These are phyloP conservation scores for Mesoclemmys tuberculata DNA, from an alignment of 2,113 vertebrate genomes.

Conservation along the genomic window DNA sequence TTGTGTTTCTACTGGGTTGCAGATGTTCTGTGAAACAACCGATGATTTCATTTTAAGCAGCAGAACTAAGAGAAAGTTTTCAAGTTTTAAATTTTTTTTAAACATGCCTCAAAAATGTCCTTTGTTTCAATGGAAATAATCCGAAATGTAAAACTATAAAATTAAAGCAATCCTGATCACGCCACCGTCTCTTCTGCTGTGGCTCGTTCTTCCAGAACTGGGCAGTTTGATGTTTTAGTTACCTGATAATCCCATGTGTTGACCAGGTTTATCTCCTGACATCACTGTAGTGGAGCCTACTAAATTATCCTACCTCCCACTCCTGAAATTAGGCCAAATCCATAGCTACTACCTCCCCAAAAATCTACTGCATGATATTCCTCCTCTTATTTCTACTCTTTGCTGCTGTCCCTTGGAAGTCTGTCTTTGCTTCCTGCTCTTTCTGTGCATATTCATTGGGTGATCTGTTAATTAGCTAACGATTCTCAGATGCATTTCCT, in stretches of 20 bases:
- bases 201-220: background rate
- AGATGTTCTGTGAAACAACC: constrained; percentile 69
- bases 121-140: background rate
- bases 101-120: background rate
- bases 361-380: too few relatives aligned
- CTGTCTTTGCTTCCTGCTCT: fast-evolving
- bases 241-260: background rate
- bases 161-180: background rate
- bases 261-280: background rate
- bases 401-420: background rate
- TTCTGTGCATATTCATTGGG: background rate
- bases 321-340: background rate
- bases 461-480: fast-evolving
- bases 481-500: fast-evolving
- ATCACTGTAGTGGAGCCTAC: background rate
- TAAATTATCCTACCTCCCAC: background rate
- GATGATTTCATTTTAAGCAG: constrained; percentile 52
- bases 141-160: background rate
- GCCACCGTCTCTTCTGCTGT: background rate
- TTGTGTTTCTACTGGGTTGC: constrained; percentile 59
- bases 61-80: constrained; percentile 41
- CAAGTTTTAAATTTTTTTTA: background rate
- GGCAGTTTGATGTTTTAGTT: background rate
- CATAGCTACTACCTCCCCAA: background rate
- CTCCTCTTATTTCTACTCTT: background rate